Conservation (phyloP, 2,888 invertebrate genomes). For the Beris chalybata region DNA sequence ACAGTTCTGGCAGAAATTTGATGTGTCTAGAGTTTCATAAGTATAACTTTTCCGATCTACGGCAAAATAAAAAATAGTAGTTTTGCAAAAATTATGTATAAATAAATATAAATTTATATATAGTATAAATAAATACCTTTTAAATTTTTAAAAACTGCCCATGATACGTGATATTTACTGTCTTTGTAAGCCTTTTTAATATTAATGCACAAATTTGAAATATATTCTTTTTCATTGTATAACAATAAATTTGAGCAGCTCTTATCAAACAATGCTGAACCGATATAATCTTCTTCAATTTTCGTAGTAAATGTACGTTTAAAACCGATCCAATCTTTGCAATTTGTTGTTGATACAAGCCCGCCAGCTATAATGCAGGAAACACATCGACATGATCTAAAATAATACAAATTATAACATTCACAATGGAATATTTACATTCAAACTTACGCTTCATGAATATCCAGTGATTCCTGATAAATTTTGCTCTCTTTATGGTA, state of each 20-base stretch:
- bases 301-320: conserved; percentile 52
- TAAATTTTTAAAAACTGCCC: conserved; percentile 55
- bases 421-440: background rate
- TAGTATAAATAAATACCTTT: conserved; percentile 42
- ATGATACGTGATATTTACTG: conserved; percentile 51
- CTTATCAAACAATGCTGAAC: too few species aligned
- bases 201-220: background rate
- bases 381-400: conserved; percentile 53
- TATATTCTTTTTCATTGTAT: too few species aligned
- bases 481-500: conserved; percentile 52
- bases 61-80: conserved; percentile 28
- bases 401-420: conserved; percentile 9
- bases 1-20: conserved; percentile 50
- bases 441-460: conserved; percentile 51
- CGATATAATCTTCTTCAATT: conserved; percentile 43
- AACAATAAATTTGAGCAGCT: too few species aligned
- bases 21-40: conserved; percentile 40
- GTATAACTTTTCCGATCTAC: conserved; percentile 51
- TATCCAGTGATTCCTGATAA: conserved; percentile 51
- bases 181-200: conserved; percentile 2
- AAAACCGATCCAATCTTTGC: conserved; percentile 45
- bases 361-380: conserved; percentile 54
- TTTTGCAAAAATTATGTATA: conserved; percentile 10
- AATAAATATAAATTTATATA: background rate
- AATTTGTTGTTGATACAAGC: conserved; percentile 6